phyloP scores from a whole-genome alignment of 1,140 invertebrate species.

The Leptopilina clavipes region DNA sequence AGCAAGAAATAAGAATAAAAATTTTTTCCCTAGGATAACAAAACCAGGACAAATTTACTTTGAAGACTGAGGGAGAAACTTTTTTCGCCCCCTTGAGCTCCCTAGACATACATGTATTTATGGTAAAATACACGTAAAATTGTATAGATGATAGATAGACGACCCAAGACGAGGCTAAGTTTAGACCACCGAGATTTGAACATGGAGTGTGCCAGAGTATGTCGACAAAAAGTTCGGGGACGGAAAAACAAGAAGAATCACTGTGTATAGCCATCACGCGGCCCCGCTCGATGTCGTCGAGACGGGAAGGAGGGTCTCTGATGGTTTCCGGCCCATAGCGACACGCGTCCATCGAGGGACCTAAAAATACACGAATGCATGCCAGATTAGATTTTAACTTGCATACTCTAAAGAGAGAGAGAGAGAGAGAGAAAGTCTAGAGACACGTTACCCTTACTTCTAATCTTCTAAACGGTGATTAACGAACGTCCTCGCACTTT shows the following conservation, averaged over 20 bases:
- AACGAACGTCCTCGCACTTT: not conserved
- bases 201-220: not conserved
- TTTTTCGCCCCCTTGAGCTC: too few relatives aligned
- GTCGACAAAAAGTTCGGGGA: constrained; percentile 2
- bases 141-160: constrained; percentile 11
- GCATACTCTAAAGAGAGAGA: constrained; percentile 9
- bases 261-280: constrained; percentile 32
- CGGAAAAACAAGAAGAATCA: constrained; percentile 33
- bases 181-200: constrained; percentile 22
- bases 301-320: constrained; percentile 39
- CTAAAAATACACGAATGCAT: constrained; percentile 42
- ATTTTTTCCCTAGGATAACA: too few relatives aligned
- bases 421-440: constrained; percentile 7
- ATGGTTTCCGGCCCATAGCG: constrained; percentile 37
- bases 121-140: not conserved
- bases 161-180: constrained; percentile 31
- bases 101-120: too few relatives aligned
- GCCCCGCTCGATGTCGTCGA: constrained; percentile 5
- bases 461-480: constrained; percentile 28
- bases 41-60: too few relatives aligned
- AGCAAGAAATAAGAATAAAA: too few relatives aligned
- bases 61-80: too few relatives aligned
- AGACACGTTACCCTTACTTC: constrained; percentile 10
- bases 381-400: constrained; percentile 36
- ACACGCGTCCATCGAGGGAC: constrained; percentile 36